Conservation (phyloP, 2,113 vertebrate genomes). For the Mustela nigripes region DNA sequence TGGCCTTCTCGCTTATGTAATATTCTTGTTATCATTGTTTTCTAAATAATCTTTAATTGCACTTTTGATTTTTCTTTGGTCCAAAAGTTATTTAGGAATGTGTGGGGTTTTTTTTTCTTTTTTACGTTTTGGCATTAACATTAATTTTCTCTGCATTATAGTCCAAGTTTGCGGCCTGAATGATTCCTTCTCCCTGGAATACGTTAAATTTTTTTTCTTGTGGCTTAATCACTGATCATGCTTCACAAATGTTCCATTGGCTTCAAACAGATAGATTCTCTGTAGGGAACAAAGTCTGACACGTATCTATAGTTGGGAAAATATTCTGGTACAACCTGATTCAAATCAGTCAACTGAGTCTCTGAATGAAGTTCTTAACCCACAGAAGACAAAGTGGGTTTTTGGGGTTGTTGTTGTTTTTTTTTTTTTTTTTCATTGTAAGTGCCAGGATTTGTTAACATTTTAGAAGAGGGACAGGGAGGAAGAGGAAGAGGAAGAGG, state of each 20-base stretch:
- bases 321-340: background rate
- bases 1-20: background rate
- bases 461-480: constrained; percentile 2
- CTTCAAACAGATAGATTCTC: background rate
- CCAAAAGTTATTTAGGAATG: background rate
- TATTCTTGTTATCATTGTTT: background rate
- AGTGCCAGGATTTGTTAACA: background rate
- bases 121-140: constrained; percentile 30
- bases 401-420: background rate
- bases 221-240: background rate
- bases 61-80: background rate
- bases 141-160: background rate
- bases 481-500: background rate
- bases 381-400: background rate
- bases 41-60: background rate
- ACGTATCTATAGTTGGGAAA: background rate
- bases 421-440: background rate
- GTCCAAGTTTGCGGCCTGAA: background rate
- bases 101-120: background rate
- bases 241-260: background rate
- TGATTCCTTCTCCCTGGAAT: constrained; percentile 27
- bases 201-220: constrained; percentile 7
- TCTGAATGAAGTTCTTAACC: constrained; percentile 33
- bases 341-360: constrained; percentile 3
- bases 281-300: background rate